phyloP scores from a whole-genome alignment of 1,140 invertebrate genomes.

The Meloidogyne exigua region DNA sequence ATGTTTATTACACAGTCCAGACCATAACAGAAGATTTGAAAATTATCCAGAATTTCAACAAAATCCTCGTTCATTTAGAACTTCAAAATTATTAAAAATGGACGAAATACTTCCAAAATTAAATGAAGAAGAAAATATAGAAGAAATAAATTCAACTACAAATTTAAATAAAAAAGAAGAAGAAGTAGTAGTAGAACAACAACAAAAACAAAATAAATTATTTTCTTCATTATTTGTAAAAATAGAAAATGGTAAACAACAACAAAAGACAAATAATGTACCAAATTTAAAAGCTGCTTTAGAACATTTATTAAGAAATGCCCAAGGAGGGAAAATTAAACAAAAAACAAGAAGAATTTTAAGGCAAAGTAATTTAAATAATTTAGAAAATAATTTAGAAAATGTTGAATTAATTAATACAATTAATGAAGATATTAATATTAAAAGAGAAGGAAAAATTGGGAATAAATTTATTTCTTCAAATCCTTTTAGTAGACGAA shows the following conservation, averaged over 20 bases:
- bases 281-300: slow-evolving; percentile 1
- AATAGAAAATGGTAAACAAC: not conserved
- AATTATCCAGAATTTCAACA: slow-evolving; percentile 20
- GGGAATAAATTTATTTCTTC: not conserved
- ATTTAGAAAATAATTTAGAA: not conserved
- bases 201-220: not conserved
- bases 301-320: not conserved
- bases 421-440: not conserved
- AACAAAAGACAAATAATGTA: not conserved
- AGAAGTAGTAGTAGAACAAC: not conserved
- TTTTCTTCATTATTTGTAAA: not conserved
- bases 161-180: too few relatives aligned
- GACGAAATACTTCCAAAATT: not conserved
- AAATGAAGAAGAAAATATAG: not conserved
- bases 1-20: slow-evolving; percentile 24
- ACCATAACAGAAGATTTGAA: slow-evolving; percentile 5
- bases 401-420: not conserved
- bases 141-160: not conserved
- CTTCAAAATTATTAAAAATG: not conserved
- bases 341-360: not conserved
- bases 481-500: not conserved
- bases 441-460: not conserved
- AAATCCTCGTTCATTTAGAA: not conserved
- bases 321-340: not conserved
- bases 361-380: not conserved